phyloP scores from a whole-genome alignment of 2,888 invertebrate genomes.

The Acleris emargana region DNA sequence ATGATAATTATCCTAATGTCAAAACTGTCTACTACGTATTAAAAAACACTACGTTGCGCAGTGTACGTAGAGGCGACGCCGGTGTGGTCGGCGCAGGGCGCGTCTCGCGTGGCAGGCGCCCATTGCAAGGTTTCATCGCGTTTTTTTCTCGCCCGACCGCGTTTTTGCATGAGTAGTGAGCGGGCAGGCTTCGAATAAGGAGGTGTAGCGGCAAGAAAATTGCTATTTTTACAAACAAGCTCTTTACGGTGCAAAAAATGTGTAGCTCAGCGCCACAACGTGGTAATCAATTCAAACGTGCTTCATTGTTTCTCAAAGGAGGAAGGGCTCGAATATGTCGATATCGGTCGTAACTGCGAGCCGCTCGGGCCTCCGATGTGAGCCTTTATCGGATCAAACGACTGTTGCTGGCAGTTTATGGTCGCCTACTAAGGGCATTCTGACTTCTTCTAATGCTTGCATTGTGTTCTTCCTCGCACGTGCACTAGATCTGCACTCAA shows the following conservation, averaged over 20 bases:
- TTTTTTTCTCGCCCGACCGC: slow-evolving; percentile 54
- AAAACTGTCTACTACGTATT: slow-evolving; percentile 34
- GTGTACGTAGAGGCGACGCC: slow-evolving; percentile 44
- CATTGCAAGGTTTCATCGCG: slow-evolving; percentile 51
- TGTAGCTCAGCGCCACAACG: slow-evolving; percentile 57
- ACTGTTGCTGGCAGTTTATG: slow-evolving; percentile 64
- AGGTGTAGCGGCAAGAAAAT: slow-evolving; percentile 65
- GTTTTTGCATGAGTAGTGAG: slow-evolving; percentile 62
- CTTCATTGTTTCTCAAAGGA: slow-evolving; percentile 65
- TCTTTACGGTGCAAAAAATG: slow-evolving; percentile 62
- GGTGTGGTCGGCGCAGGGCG: slow-evolving; percentile 50
- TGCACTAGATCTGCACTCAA: slow-evolving; percentile 42
- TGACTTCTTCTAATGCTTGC: slow-evolving; percentile 60
- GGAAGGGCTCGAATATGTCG: slow-evolving; percentile 62
- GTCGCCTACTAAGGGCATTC: slow-evolving; percentile 59
- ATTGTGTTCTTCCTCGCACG: slow-evolving; percentile 46
- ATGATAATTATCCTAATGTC: slow-evolving; percentile 2
- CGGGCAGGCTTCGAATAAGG: slow-evolving; percentile 59
- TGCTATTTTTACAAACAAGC: slow-evolving; percentile 72
- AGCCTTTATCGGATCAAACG: slow-evolving; percentile 65
- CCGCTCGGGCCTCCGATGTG: slow-evolving; percentile 54
- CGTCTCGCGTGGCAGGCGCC: slow-evolving; percentile 60
- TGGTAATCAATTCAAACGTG: slow-evolving; percentile 69
- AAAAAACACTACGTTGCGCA: slow-evolving; percentile 44
- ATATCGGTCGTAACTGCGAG: slow-evolving; percentile 56